Evolutionary conservation across 2,888 invertebrate species (phyloP).

Genomic region (Lamellibrachia satsuma): DNA sequence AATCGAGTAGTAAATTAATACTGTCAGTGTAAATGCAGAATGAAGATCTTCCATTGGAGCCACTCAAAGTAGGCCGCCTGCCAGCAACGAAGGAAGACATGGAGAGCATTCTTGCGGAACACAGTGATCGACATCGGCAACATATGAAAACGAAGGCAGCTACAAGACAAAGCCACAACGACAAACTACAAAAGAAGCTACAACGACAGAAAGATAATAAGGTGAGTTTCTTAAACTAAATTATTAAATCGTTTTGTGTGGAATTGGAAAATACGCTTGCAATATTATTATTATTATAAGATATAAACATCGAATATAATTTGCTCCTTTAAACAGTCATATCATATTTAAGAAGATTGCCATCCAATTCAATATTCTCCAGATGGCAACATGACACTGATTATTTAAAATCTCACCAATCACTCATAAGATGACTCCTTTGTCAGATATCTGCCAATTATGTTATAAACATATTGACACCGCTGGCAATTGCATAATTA

Average conservation of each 20-base stretch:
- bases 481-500: too few relatives aligned
- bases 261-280: too few relatives aligned
- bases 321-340: too few relatives aligned
- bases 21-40: background rate
- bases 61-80: background rate
- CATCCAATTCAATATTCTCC: too few relatives aligned
- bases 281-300: too few relatives aligned
- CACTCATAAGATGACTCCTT: too few relatives aligned
- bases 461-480: too few relatives aligned
- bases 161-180: background rate
- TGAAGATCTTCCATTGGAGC: background rate
- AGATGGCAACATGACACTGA: too few relatives aligned
- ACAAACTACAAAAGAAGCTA: background rate
- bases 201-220: background rate
- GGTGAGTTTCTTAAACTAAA: background rate
- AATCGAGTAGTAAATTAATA: background rate
- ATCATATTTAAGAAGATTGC: too few relatives aligned
- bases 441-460: too few relatives aligned
- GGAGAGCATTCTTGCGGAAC: background rate
- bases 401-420: too few relatives aligned
- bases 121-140: background rate
- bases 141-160: background rate
- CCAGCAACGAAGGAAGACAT: background rate
- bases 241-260: background rate
- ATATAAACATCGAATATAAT: too few relatives aligned